These are phyloP conservation scores for Actenoides hombroni DNA, from an alignment of 2,113 vertebrate species.

Conservation along the genomic window DNA sequence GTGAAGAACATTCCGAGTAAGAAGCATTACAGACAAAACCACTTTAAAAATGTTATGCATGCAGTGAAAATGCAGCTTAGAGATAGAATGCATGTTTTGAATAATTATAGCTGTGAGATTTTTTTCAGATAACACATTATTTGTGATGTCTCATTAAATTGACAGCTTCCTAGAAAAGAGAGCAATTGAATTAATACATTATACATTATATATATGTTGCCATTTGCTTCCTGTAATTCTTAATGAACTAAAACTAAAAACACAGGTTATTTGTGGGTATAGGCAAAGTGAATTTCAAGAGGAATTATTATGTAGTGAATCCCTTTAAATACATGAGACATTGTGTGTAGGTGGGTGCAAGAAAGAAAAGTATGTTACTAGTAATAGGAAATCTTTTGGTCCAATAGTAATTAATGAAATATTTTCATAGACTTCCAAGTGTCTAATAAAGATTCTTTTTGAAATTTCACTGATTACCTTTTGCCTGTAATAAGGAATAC, in stretches of 20 bases:
- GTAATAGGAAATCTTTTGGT: background rate
- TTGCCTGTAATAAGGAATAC: background rate
- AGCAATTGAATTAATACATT: background rate
- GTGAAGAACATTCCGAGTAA: background rate
- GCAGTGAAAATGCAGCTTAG: background rate
- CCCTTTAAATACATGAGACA: background rate
- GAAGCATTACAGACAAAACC: background rate
- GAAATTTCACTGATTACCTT: background rate
- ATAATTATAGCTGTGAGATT: background rate
- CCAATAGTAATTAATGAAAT: background rate
- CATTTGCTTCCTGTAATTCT: background rate
- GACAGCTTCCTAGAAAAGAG: background rate
- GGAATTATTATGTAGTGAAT: background rate
- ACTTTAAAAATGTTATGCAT: background rate
- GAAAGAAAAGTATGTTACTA: background rate
- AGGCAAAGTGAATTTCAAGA: background rate
- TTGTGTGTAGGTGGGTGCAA: background rate
- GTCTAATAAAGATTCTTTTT: background rate
- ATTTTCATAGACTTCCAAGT: background rate
- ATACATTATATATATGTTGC: background rate
- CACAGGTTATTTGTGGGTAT: background rate
- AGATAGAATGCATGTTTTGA: background rate
- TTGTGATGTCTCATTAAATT: slow-evolving; percentile 18
- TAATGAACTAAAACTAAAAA: background rate
- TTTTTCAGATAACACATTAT: background rate